These are phyloP conservation scores for Drosophila suboccidentalis DNA, from an alignment of 2,888 invertebrate genomes.

Conservation along the genomic window DNA sequence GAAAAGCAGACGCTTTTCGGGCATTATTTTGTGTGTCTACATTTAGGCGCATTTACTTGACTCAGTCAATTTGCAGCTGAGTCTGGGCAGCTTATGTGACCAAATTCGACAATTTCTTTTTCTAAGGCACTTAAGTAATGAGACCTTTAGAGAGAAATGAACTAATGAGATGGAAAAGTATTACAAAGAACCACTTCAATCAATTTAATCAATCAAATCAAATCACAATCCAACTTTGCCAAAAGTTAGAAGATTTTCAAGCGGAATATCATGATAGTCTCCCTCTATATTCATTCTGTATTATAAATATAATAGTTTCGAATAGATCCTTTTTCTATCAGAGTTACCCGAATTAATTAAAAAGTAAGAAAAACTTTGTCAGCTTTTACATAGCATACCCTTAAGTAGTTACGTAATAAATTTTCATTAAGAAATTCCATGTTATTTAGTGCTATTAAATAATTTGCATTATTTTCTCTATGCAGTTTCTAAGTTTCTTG, in stretches of 20 bases:
- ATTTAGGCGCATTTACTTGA: conserved; percentile 53
- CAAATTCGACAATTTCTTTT: conserved; percentile 1
- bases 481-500: not conserved
- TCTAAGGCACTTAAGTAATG: not conserved
- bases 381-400: not conserved
- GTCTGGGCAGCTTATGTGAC: conserved; percentile 7
- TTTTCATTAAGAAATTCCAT: not conserved
- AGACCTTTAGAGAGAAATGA: not conserved
- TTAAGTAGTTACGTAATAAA: not conserved
- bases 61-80: conserved; percentile 29
- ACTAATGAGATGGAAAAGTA: not conserved
- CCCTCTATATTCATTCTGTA: too few species aligned
- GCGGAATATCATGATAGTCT: too few species aligned
- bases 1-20: conserved; percentile 16
- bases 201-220: too few species aligned
- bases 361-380: too few species aligned
- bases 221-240: too few species aligned
- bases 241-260: too few species aligned
- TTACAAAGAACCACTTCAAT: not conserved
- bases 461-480: not conserved
- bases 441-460: not conserved
- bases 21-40: conserved; percentile 37
- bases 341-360: too few species aligned
- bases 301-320: too few species aligned
- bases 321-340: too few species aligned